Conservation (phyloP, 2,113 vertebrate genomes). For the Steatornis caripensis region DNA sequence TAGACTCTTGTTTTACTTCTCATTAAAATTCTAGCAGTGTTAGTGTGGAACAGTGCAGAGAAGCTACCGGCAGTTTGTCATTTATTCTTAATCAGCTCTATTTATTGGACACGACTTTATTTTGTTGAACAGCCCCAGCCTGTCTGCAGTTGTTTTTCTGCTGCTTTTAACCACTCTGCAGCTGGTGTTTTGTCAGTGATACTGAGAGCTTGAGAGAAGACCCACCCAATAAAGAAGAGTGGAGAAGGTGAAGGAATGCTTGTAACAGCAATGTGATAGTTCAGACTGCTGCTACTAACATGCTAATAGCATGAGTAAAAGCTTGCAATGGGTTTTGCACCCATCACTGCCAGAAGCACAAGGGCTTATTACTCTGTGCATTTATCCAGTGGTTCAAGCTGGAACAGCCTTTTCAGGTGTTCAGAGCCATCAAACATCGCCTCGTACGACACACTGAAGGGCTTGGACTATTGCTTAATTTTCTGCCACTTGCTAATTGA, state of each 20-base stretch:
- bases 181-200: neutral
- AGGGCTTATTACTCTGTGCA: neutral
- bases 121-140: neutral
- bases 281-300: neutral
- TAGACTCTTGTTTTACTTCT: neutral
- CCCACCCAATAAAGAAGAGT: neutral
- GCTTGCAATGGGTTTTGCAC: neutral
- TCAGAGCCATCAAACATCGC: neutral
- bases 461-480: neutral
- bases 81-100: neutral
- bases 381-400: neutral
- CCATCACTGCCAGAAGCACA: neutral
- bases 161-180: neutral
- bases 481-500: neutral
- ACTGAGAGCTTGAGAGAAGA: neutral
- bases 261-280: too few relatives aligned
- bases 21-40: slow-evolving; percentile 11
- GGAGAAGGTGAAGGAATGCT: neutral
- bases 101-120: neutral
- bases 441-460: neutral
- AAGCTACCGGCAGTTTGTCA: neutral
- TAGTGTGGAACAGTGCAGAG: neutral
- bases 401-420: neutral
- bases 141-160: neutral
- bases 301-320: neutral